Conservation (phyloP, 2,113 vertebrate species). For the Carollia perspicillata region DNA sequence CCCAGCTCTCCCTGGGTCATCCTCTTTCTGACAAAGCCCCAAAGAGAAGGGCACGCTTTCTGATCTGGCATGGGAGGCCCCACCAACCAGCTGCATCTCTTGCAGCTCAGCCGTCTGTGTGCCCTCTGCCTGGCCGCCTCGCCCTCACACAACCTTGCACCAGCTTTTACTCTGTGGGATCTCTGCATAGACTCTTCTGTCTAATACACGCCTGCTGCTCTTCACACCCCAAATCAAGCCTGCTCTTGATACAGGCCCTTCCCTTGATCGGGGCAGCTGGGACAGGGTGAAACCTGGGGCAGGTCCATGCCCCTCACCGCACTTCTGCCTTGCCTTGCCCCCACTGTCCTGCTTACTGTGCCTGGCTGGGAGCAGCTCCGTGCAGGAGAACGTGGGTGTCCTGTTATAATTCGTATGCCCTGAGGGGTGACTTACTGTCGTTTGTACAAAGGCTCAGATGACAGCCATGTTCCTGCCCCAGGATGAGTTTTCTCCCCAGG, state of each 20-base stretch:
- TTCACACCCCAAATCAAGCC: background rate
- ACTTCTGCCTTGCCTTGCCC: background rate
- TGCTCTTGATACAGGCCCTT: background rate
- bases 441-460: background rate
- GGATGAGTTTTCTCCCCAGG: background rate
- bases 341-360: background rate
- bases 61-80: background rate
- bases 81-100: background rate
- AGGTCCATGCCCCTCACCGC: background rate
- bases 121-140: background rate
- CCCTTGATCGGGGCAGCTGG: background rate
- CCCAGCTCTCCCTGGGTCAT: background rate
- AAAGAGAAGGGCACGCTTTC: background rate
- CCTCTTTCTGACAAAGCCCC: background rate
- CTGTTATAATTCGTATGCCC: background rate
- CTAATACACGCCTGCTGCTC: background rate
- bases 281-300: background rate
- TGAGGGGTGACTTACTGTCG: background rate
- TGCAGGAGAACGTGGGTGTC: background rate
- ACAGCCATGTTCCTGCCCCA: background rate
- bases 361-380: background rate
- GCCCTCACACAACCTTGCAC: background rate
- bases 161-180: background rate
- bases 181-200: background rate
- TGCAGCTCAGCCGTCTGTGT: background rate